Evolutionary conservation across 2,797 vertebrate species (phyloP).

Genomic region (Chiroxiphia lanceolata): DNA sequence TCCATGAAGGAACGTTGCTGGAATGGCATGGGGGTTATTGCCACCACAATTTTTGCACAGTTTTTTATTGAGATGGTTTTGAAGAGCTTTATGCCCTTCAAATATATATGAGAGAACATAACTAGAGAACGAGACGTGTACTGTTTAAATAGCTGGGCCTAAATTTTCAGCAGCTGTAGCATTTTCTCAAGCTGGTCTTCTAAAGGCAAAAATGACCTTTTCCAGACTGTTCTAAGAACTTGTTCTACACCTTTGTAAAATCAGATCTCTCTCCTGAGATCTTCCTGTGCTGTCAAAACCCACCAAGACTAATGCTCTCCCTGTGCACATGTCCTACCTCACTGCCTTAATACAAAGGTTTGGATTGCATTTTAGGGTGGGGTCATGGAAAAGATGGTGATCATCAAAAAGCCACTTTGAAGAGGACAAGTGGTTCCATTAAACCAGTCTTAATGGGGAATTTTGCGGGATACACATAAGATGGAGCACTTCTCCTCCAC

Average conservation of each 20-base stretch:
- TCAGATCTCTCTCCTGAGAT: background rate
- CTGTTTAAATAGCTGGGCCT: background rate
- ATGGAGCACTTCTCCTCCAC: accelerated
- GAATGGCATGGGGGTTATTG: background rate
- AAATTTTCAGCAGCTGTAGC: background rate
- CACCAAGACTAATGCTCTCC: accelerated
- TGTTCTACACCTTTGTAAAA: background rate
- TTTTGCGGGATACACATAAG: background rate
- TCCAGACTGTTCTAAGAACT: background rate
- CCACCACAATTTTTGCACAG: background rate
- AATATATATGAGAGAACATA: accelerated
- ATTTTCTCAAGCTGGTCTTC: background rate
- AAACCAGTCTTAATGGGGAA: background rate
- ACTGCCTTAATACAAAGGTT: background rate
- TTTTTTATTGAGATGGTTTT: background rate
- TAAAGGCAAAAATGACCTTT: background rate
- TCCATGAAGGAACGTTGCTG: background rate
- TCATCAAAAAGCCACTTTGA: background rate
- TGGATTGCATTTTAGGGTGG: background rate
- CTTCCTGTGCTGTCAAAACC: background rate
- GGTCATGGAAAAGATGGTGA: background rate
- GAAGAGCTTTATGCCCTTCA: background rate
- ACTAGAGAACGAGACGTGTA: background rate
- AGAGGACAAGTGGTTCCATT: background rate
- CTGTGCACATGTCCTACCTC: background rate